Base-by-base conservation (phyloP, 2,888 invertebrate species). In the Cordylochernes scorpioides region DNA sequence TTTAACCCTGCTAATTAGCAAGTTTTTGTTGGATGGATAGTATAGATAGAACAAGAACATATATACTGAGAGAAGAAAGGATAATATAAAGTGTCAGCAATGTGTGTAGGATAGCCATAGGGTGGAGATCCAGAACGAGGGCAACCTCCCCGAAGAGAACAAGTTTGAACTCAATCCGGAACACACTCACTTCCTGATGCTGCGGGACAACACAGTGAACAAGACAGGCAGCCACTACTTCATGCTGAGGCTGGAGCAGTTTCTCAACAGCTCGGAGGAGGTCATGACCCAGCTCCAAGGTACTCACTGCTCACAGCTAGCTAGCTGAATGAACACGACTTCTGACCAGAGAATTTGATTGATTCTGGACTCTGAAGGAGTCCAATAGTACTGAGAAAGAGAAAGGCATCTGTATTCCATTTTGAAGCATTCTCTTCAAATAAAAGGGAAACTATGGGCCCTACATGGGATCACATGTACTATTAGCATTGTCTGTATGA, bases 171-270 rank as follows among this genome's bases (percentile, higher is more conserved):
- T 49, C 10, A 49, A 49, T 28, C 45, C 48, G 10, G 45, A 47
- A 35, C 47, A 49, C 39, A 47, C 47, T 12, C 49, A 49, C 37
- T 48, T 46, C 24, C 38, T 49, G 4, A 39, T 49, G 15, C 38
- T 45, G 4, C 44, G 44, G 16, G 46, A 47, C 9, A 39, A 40
- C 6, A 38, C 36, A 5, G 25, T 34, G 8, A 30, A 30, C 25
- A 35, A 33, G 17, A 35, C 30, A 16, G 39, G 37, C 5, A 29
- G 37, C 15, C 35, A 38, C 18, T 24, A 29, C 15, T 39, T 39
- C 19, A 17, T 39, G 16, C 21, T 35, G 10, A 32, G 31, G n/a
- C 25, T 38, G n/a, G 35, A 38, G 21, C 35, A 35, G 12, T 33
- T 33, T 15, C 31, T 36, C 27, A 39, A 34, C 17, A 28, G 34